Base-by-base conservation (phyloP, 2,888 invertebrate species). In the Acronicta psi region DNA sequence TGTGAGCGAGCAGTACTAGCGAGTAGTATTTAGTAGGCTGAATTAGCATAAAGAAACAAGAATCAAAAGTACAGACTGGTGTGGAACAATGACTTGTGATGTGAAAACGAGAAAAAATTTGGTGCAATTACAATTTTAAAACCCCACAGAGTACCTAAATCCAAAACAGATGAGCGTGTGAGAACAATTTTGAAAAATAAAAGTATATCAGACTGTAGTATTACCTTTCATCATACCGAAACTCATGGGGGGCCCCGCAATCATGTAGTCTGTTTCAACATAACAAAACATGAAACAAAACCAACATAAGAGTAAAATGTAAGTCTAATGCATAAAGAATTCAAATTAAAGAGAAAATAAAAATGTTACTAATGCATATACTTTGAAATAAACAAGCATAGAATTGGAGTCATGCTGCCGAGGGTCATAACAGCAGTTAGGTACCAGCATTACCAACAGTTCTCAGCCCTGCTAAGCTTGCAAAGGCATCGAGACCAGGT, bases 211-310 rank as follows among this genome's bases (percentile, higher is more conserved):
- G 83, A 84, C 88, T 83, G 86, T 85, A 85, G 91, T 90, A 94
- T 96, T 97, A 97, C 97, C 97, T 97, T 97, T 97, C 95, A 97
- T 96, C 95, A 97, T 97, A 96, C 97, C 96, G 96, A 96, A 97
- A 95, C 96, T 96, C 95, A 97, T 96, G 94, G 96, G 96, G 94
- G 96, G 96, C 93, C 96, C 96, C 95, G 96, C 96, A 94, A 96
- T 96, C 96, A 96, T 96, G 94, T 93, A 94, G 93, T 94, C 94
- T 94, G 94, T 94, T 93, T 92, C 89, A 86, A 94, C 89, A 94
- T 90, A 96, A 96, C 96, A 96, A 95, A 95, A 96, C 95, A 96
- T 96, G 95, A 95, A 96, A 96, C 95, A 94, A 95, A 95, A 96
- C 95, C 95, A 94, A 93, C 88, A 90, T 87, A 96, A 96, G 95